These are phyloP conservation scores for Ceraclea dissimilis DNA, from an alignment of 2,888 invertebrate genomes.

Conservation along the genomic window DNA sequence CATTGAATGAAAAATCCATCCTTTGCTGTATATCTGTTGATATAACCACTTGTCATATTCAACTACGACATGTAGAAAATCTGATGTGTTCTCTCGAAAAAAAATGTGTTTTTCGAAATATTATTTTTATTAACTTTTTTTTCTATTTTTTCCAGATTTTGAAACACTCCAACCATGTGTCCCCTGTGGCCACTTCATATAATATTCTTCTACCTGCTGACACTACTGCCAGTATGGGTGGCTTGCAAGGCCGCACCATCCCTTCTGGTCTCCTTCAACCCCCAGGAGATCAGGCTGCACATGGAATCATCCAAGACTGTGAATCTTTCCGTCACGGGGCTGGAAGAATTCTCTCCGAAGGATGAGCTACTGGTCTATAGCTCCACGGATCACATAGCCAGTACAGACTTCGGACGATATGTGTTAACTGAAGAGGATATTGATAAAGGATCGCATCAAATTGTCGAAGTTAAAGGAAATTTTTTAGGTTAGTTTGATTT, in stretches of 20 bases:
- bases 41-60: no score
- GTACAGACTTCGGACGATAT: conserved; percentile 8
- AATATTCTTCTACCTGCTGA: conserved; percentile 47
- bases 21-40: no score
- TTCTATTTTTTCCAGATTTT: no score
- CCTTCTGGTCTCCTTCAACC: conserved; percentile 35
- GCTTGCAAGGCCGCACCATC: conserved; percentile 41
- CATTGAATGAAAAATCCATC: no score
- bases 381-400: conserved; percentile 19
- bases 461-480: conserved; percentile 38
- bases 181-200: conserved; percentile 55
- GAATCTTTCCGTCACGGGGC: conserved; percentile 37
- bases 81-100: no score
- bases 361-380: conserved; percentile 22
- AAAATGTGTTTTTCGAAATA: no score
- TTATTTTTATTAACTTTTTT: no score
- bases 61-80: no score
- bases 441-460: conserved; percentile 29
- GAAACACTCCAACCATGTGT: conserved; percentile 41
- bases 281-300: conserved; percentile 35
- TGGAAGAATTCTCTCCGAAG: conserved; percentile 21
- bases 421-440: conserved; percentile 1
- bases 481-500: conserved; percentile 42
- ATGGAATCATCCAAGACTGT: conserved; percentile 43
- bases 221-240: conserved; percentile 48